phyloP scores from a whole-genome alignment of 1,140 invertebrate species.

The Sogatella furcifera region DNA sequence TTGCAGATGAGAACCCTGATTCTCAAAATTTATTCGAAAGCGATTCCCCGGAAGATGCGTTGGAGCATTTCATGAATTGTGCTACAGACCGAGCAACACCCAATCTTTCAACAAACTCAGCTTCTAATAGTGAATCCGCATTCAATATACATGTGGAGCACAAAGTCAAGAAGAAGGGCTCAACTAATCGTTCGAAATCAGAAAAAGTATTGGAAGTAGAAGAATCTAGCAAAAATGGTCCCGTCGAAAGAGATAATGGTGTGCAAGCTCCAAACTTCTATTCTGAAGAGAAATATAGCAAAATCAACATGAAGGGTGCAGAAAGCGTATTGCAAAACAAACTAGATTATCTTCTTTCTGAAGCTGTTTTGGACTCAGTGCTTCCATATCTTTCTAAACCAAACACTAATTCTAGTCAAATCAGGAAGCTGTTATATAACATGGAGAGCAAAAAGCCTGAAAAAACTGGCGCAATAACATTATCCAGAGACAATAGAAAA shows the following conservation, averaged over 20 bases:
- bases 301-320: neutral
- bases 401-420: constrained; percentile 11
- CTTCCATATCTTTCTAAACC: constrained; percentile 51
- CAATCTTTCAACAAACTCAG: neutral
- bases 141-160: too few relatives aligned
- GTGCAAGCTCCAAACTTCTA: neutral
- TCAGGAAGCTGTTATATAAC: constrained; percentile 9
- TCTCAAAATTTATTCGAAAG: neutral
- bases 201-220: too few relatives aligned
- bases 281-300: neutral
- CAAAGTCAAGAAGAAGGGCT: too few relatives aligned
- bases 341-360: constrained; percentile 53
- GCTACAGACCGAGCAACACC: neutral
- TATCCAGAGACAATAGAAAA: constrained; percentile 6
- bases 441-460: constrained; percentile 8
- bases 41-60: neutral
- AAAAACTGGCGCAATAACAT: neutral
- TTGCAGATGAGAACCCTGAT: neutral
- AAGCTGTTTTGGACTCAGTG: constrained; percentile 66
- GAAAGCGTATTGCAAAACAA: constrained; percentile 35
- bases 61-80: neutral
- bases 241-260: neutral
- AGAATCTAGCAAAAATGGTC: too few relatives aligned
- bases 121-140: neutral
- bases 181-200: too few relatives aligned